These are phyloP conservation scores for Melolontha melolontha DNA, from an alignment of 2,888 invertebrate genomes.

Conservation along the genomic window DNA sequence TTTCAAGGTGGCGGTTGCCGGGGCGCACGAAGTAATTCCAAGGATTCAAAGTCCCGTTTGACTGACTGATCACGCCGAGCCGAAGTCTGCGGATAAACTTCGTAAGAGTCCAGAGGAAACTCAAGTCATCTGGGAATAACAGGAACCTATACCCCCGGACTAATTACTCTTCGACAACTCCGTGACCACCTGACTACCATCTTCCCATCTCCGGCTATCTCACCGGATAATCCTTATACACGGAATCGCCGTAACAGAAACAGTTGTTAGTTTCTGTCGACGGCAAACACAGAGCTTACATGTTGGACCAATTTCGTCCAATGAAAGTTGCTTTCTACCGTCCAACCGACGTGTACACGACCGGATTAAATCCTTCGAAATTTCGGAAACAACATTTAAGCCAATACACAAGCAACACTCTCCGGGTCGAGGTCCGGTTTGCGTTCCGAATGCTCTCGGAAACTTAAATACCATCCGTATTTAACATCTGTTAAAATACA, in stretches of 20 bases:
- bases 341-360: conserved; percentile 7
- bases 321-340: conserved; percentile 15
- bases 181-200: conserved; percentile 39
- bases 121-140: conserved; percentile 26
- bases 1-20: conserved; percentile 24
- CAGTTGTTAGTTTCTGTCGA: neutral
- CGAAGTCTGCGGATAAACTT: conserved; percentile 17
- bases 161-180: conserved; percentile 44
- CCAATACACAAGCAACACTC: conserved; percentile 57
- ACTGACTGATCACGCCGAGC: conserved; percentile 23
- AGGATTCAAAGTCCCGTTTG: conserved; percentile 18
- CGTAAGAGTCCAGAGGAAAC: conserved; percentile 16
- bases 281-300: conserved; percentile 21
- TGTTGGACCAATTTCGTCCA: conserved; percentile 23
- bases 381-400: conserved; percentile 53
- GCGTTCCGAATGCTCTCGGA: conserved; percentile 28
- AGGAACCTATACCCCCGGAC: conserved; percentile 29
- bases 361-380: conserved; percentile 40
- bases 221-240: conserved; percentile 29
- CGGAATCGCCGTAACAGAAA: conserved; percentile 3
- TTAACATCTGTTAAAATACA: conserved; percentile 56
- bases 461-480: conserved; percentile 52
- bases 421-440: conserved; percentile 27
- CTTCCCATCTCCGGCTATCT: conserved; percentile 3
- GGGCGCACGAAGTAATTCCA: conserved; percentile 16